Evolutionary conservation across 64 coral and sea anemone genomes (phyloP).

Genomic region (Actinia tenebrosa): DNA sequence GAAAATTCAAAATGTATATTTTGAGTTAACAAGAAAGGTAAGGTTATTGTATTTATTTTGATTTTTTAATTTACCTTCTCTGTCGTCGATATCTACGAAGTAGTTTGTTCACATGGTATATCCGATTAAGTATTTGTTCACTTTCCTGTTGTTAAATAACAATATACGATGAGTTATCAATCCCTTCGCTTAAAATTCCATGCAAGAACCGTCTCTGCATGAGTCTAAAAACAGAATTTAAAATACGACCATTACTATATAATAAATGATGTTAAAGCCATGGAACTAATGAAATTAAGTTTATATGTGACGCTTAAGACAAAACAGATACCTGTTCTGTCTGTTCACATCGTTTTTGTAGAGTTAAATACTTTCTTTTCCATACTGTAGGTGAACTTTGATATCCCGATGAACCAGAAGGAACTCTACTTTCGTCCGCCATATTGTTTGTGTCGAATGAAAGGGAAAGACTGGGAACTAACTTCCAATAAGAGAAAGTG

Average conservation of each 20-base stretch:
- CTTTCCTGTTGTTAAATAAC: slow-evolving; percentile 38
- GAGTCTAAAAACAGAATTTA: not conserved
- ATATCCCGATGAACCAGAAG: not conserved
- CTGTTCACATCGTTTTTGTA: slow-evolving; percentile 42
- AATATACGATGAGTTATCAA: not conserved
- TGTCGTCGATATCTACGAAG: slow-evolving; percentile 51
- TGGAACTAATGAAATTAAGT: not conserved
- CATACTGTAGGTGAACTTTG: slow-evolving; percentile 33
- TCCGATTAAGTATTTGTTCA: slow-evolving; percentile 54
- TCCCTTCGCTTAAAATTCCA: not conserved
- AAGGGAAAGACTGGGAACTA: not conserved
- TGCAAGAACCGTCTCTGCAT: no score
- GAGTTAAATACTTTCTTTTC: slow-evolving; percentile 60
- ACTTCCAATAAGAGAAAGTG: not conserved
- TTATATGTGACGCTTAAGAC: not conserved
- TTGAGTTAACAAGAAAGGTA: no score
- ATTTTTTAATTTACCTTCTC: slow-evolving; percentile 37
- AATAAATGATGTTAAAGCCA: not conserved
- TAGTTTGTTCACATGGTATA: slow-evolving; percentile 54
- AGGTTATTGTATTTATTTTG: not conserved
- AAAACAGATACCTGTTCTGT: slow-evolving; percentile 50
- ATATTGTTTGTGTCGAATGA: slow-evolving; percentile 27
- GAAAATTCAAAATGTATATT: not conserved
- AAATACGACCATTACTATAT: not conserved
- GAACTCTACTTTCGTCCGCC: slow-evolving; percentile 34